Conservation (phyloP, 2,888 invertebrate species). For the Archips xylosteana region DNA sequence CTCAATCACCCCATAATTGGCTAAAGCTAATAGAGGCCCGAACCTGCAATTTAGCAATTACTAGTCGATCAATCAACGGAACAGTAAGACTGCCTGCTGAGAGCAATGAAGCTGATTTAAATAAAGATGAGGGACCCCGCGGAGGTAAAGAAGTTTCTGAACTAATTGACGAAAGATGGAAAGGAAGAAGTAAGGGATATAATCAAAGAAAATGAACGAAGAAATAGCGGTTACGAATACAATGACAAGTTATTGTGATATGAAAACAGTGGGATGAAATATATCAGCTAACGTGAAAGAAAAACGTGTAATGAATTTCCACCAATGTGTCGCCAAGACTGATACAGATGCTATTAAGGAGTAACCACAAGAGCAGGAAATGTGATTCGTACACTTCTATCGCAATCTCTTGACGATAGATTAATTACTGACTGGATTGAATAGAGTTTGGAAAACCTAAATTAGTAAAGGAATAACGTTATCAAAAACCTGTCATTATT, state of each 20-base stretch:
- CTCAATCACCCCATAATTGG: conserved; percentile 38
- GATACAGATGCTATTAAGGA: not conserved
- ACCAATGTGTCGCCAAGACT: not conserved
- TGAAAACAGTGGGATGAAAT: not conserved
- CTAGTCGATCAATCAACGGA: conserved; percentile 27
- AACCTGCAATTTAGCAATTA: conserved; percentile 39
- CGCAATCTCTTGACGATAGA: not conserved
- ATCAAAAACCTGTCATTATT: not conserved
- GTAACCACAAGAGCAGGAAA: not conserved
- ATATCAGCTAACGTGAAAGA: not conserved
- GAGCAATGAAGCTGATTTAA: conserved; percentile 36
- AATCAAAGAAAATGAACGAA: not conserved
- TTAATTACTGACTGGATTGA: not conserved
- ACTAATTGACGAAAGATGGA: conserved; percentile 19
- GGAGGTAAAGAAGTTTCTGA: conserved; percentile 16
- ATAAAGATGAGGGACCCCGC: conserved; percentile 30
- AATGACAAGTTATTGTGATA: not conserved
- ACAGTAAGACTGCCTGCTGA: conserved; percentile 17
- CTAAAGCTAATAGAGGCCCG: conserved; percentile 24
- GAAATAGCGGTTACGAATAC: not conserved
- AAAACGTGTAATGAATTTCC: not conserved
- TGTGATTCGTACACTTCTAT: not conserved
- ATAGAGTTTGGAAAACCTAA: not conserved
- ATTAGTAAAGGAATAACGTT: not conserved
- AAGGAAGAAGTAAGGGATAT: not conserved